Percentiles rank a stretch among this genome's conserved stretches.
These are phyloP conservation scores for Argyrosomus japonicus DNA, from an alignment of 2,113 vertebrate species.

Conservation along the genomic window DNA sequence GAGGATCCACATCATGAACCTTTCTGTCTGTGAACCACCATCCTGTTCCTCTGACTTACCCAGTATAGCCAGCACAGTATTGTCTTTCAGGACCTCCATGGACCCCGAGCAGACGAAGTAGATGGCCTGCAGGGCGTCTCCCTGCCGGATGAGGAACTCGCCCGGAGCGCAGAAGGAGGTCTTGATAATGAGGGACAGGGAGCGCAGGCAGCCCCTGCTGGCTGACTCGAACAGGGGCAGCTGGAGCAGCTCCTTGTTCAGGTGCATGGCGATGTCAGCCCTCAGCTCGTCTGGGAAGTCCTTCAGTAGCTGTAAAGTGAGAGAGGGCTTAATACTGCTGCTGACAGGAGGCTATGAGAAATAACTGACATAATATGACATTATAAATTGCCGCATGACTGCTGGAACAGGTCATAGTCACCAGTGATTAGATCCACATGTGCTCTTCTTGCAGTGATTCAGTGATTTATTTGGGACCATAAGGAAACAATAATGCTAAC, in stretches of 20 bases:
- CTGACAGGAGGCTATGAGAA: no score
- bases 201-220: slow-evolving; percentile 85
- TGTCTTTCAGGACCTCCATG: slow-evolving; percentile 86
- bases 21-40: neutral
- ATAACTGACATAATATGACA: neutral
- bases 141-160: slow-evolving; percentile 86
- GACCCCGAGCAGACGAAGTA: slow-evolving; percentile 86
- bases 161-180: slow-evolving; percentile 85
- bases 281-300: slow-evolving; percentile 85
- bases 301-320: slow-evolving; percentile 78
- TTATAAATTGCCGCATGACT: neutral
- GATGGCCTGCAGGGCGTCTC: slow-evolving; percentile 86
- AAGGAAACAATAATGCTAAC: neutral
- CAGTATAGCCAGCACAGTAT: slow-evolving; percentile 84
- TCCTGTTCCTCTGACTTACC: slow-evolving; percentile 60
- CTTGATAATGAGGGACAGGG: slow-evolving; percentile 85
- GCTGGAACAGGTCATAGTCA: neutral
- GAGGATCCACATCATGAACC: neutral
- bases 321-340: neutral
- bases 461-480: neutral
- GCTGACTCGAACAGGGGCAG: slow-evolving; percentile 85
- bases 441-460: neutral
- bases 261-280: slow-evolving; percentile 86
- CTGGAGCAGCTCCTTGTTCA: slow-evolving; percentile 85
- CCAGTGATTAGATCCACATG: neutral